A percentile compares a stretch with the other conserved stretches of the same genome.
These are phyloP conservation scores for Sebastes taczanowskii DNA, from an alignment of 2,797 vertebrate genomes.

Conservation along the genomic window DNA sequence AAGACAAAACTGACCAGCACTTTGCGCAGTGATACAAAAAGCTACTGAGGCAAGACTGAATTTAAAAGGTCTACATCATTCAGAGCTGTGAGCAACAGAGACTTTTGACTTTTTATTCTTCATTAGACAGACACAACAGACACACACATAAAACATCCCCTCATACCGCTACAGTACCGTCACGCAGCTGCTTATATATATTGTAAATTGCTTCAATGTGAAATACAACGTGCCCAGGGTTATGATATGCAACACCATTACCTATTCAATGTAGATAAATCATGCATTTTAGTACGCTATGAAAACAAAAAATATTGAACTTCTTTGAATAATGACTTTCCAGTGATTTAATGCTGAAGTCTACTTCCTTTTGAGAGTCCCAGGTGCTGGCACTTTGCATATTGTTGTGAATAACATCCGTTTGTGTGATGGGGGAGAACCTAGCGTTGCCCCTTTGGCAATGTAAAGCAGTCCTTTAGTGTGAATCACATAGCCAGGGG, in stretches of 20 bases:
- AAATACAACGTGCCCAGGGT: constrained; percentile 59
- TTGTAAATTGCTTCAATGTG: constrained; percentile 52
- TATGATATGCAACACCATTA: constrained; percentile 52
- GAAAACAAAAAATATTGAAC: constrained; percentile 69
- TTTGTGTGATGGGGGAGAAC: constrained; percentile 70
- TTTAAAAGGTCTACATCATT: constrained; percentile 56
- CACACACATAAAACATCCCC: constrained; percentile 37
- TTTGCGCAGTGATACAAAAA: constrained; percentile 61
- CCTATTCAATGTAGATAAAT: constrained; percentile 66
- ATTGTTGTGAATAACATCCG: constrained; percentile 84
- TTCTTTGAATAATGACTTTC: constrained; percentile 82
- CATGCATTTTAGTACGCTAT: constrained; percentile 63
- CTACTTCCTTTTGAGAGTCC: constrained; percentile 77
- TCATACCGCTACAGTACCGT: constrained; percentile 16
- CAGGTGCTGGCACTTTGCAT: constrained; percentile 83
- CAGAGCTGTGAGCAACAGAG: constrained; percentile 38
- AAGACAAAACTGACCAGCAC: constrained; percentile 74
- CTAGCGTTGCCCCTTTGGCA: constrained; percentile 78
- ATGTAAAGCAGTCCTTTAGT: constrained; percentile 85
- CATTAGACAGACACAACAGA: constrained; percentile 31
- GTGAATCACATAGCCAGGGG: constrained; percentile 80
- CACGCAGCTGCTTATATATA: constrained; percentile 38
- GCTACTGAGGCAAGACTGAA: constrained; percentile 41
- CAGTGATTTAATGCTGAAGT: constrained; percentile 76
- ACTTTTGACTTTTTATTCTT: constrained; percentile 53